phyloP scores from a whole-genome alignment of 2,113 vertebrate genomes.

The Emberiza fucata region DNA sequence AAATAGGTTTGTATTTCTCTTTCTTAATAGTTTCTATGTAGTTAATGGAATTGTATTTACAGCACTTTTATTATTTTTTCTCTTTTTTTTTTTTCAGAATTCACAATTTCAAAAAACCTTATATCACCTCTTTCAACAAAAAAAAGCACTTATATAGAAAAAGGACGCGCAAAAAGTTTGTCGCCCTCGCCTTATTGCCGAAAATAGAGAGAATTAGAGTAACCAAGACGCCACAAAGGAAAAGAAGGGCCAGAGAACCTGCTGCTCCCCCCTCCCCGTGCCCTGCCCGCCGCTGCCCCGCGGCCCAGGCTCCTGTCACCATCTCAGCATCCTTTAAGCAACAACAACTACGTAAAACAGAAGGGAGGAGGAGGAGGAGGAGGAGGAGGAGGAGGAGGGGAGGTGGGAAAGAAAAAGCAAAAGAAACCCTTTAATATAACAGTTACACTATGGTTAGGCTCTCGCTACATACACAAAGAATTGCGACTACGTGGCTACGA shows the following conservation, averaged over 20 bases:
- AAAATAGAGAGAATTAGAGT: slow-evolving; percentile 96
- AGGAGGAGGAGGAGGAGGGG: not conserved
- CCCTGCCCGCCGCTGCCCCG: slow-evolving; percentile 62
- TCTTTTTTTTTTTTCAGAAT: slow-evolving; percentile 81
- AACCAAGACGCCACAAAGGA: slow-evolving; percentile 85
- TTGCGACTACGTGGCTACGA: slow-evolving; percentile 74
- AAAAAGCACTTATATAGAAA: slow-evolving; percentile 97
- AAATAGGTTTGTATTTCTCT: slow-evolving; percentile 91
- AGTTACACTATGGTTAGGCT: slow-evolving; percentile 76
- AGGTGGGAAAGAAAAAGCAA: slow-evolving; percentile 14
- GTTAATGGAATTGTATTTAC: slow-evolving; percentile 99
- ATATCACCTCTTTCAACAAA: slow-evolving; percentile 89
- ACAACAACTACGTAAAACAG: slow-evolving; percentile 59
- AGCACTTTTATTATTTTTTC: slow-evolving; percentile 78
- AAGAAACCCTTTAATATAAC: slow-evolving; percentile 77
- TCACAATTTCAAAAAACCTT: slow-evolving; percentile 90
- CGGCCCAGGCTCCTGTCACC: slow-evolving; percentile 77
- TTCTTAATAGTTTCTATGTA: slow-evolving; percentile 93
- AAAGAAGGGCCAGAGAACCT: slow-evolving; percentile 83
- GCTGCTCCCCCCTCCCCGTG: slow-evolving; percentile 79
- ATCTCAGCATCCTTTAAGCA: slow-evolving; percentile 82
- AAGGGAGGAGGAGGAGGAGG: not conserved
- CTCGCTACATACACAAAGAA: slow-evolving; percentile 74
- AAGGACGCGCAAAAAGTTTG: slow-evolving; percentile 92
- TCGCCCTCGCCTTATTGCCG: slow-evolving; percentile 99